Conservation (phyloP, 2,888 invertebrate species). For the Cephus rjabovi region DNA sequence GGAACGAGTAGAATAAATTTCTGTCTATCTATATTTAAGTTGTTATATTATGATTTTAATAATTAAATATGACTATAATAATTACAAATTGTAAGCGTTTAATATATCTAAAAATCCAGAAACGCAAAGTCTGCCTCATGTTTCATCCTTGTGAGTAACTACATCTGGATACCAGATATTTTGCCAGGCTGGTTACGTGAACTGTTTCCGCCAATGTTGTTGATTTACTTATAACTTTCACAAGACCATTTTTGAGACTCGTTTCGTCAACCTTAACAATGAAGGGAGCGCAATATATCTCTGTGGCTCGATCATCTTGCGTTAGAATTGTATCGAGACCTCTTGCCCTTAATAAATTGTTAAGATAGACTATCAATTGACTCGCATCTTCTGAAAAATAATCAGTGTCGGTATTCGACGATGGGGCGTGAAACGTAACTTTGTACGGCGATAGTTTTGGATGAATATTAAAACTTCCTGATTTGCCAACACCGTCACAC, state of each 20-base stretch:
- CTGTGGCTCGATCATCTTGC: conserved; percentile 45
- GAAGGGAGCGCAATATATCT: conserved; percentile 73
- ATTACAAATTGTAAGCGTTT: conserved; percentile 23
- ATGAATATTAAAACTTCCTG: conserved; percentile 72
- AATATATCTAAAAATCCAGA: conserved; percentile 25
- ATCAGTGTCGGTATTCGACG: conserved; percentile 61
- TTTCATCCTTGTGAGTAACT: conserved; percentile 3
- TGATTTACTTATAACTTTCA: conserved; percentile 69
- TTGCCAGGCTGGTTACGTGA: conserved; percentile 53
- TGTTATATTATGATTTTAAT: conserved; percentile 49
- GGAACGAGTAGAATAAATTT: conserved; percentile 18
- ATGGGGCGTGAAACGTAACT: conserved; percentile 73
- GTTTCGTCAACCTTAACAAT: conserved; percentile 76
- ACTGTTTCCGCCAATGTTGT: conserved; percentile 64
- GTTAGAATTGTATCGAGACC: conserved; percentile 54
- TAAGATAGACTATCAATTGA: conserved; percentile 71
- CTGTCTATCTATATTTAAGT: conserved; percentile 40
- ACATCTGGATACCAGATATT: conserved; percentile 43
- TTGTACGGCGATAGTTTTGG: conserved; percentile 83
- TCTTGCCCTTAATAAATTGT: conserved; percentile 68
- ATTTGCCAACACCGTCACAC: conserved; percentile 50
- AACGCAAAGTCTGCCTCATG: background rate
- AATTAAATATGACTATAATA: conserved; percentile 41
- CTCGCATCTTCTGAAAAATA: conserved; percentile 65
- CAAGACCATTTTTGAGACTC: conserved; percentile 78